These are phyloP conservation scores for Sarcophaga peregrina DNA, from an alignment of 1,140 invertebrate species.

Conservation along the genomic window DNA sequence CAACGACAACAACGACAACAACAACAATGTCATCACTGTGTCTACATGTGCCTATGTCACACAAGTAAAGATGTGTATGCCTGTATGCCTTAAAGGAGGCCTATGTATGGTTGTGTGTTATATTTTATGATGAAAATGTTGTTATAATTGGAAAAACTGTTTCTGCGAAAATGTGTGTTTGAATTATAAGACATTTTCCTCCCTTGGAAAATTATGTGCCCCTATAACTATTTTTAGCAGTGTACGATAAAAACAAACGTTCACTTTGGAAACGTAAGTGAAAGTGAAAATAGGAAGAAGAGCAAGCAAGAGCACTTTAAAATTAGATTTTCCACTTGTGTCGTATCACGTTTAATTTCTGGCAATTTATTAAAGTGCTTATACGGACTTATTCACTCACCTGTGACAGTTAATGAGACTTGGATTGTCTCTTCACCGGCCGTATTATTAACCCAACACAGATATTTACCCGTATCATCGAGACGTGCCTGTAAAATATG, in stretches of 20 bases:
- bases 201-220: too few relatives aligned
- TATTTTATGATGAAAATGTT: too few relatives aligned
- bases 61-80: background rate
- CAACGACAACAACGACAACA: too few relatives aligned
- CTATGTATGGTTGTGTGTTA: background rate
- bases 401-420: conserved; percentile 79
- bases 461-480: conserved; percentile 84
- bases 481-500: conserved; percentile 69
- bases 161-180: too few relatives aligned
- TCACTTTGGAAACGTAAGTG: background rate
- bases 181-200: too few relatives aligned
- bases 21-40: too few relatives aligned
- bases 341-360: too few relatives aligned
- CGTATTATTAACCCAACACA: conserved; percentile 89
- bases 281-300: background rate
- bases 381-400: conserved; percentile 56
- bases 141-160: too few relatives aligned
- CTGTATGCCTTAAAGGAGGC: background rate
- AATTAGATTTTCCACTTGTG: too few relatives aligned
- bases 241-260: too few relatives aligned
- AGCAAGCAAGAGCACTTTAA: background rate
- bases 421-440: conserved; percentile 85
- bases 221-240: too few relatives aligned
- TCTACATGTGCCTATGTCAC: background rate
- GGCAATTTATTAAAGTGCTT: too few relatives aligned